Conservation (phyloP, 2,797 vertebrate species). For the Chloroceryle inda region DNA sequence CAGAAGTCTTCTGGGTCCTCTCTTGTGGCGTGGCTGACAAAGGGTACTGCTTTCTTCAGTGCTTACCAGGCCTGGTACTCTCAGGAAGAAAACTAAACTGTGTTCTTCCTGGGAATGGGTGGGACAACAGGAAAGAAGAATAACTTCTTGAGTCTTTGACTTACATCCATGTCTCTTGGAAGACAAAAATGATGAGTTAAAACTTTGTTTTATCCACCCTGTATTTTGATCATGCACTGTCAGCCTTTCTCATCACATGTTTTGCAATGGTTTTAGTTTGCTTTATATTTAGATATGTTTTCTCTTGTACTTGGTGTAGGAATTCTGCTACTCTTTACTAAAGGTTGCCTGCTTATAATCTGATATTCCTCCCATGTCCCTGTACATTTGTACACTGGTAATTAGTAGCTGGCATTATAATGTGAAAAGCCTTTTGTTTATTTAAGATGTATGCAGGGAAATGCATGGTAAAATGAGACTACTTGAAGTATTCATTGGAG, state of each 20-base stretch:
- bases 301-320: background rate
- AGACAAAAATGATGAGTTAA: background rate
- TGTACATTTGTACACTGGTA: background rate
- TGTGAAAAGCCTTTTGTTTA: background rate
- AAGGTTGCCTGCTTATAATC: background rate
- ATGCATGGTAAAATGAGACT: background rate
- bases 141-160: background rate
- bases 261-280: conserved; percentile 19
- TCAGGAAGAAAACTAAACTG: background rate
- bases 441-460: background rate
- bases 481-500: background rate
- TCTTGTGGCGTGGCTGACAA: background rate
- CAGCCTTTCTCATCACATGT: background rate
- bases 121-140: background rate
- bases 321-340: background rate
- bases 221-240: background rate
- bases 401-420: background rate
- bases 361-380: accelerated
- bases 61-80: background rate
- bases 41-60: background rate
- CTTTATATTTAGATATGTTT: conserved; percentile 16
- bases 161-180: background rate
- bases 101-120: background rate
- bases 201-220: background rate
- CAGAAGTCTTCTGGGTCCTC: background rate